phyloP scores from a whole-genome alignment of 2,797 vertebrate genomes.

The Characodon lateralis region DNA sequence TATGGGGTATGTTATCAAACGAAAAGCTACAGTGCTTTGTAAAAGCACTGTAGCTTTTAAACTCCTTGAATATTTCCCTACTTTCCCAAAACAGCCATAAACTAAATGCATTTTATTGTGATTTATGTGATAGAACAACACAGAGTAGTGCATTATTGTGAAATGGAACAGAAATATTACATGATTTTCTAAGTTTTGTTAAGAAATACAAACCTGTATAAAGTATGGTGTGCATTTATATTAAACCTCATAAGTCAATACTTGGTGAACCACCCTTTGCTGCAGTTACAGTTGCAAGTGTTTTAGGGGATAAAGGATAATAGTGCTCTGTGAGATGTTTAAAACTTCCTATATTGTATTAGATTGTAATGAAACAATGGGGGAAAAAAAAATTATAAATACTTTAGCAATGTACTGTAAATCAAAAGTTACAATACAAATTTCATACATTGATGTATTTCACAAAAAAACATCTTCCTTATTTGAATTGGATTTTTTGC shows the following conservation, averaged over 20 bases:
- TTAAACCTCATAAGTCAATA: background rate
- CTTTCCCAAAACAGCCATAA: background rate
- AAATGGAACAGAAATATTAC: background rate
- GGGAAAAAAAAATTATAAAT: too few species aligned
- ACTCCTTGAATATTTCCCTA: background rate
- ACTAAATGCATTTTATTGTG: background rate
- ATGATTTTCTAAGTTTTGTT: background rate
- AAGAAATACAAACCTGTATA: background rate
- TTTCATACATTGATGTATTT: background rate
- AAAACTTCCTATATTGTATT: too few species aligned
- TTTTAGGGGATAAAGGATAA: background rate
- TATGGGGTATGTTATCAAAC: background rate
- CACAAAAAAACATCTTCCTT: background rate
- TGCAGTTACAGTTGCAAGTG: background rate
- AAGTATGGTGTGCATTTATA: background rate
- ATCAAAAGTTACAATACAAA: background rate
- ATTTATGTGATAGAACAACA: background rate
- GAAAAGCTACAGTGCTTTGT: background rate
- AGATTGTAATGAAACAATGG: too few species aligned
- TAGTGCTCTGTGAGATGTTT: too few species aligned
- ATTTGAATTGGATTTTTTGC: background rate
- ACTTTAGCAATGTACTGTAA: too few species aligned
- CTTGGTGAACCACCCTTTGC: background rate
- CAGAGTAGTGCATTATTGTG: background rate
- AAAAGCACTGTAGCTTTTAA: too few species aligned